phyloP scores from a whole-genome alignment of 2,888 invertebrate species.

The Caenorhabditis virilis region DNA sequence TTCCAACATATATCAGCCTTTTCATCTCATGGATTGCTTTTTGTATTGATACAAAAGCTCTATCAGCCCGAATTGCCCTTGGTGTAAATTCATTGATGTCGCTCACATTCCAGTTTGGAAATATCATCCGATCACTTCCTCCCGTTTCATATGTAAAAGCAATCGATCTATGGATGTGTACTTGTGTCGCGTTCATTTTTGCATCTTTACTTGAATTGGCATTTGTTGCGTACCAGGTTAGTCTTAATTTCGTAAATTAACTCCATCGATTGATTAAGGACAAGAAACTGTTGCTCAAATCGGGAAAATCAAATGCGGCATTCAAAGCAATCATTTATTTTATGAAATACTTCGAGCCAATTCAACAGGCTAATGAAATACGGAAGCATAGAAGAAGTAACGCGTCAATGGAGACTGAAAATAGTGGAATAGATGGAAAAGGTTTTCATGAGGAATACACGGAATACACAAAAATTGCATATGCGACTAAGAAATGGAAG shows the following conservation, averaged over 20 bases:
- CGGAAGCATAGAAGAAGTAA: conserved; percentile 6
- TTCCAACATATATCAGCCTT: conserved; percentile 63
- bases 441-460: conserved; percentile 36
- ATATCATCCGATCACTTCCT: conserved; percentile 63
- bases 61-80: conserved; percentile 63
- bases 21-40: conserved; percentile 66
- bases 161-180: conserved; percentile 64
- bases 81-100: conserved; percentile 67
- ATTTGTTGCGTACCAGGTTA: conserved; percentile 64
- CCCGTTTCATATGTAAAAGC: conserved; percentile 66
- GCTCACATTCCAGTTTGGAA: conserved; percentile 62
- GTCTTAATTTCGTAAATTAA: not conserved
- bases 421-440: conserved; percentile 25
- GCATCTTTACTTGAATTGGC: conserved; percentile 63
- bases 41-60: conserved; percentile 58
- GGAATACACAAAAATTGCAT: conserved; percentile 28
- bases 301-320: conserved; percentile 41
- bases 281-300: conserved; percentile 50
- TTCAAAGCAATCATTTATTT: conserved; percentile 46
- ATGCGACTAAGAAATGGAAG: conserved; percentile 35
- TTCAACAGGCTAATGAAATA: conserved; percentile 6
- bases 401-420: conserved; percentile 8
- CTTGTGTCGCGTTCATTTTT: conserved; percentile 64
- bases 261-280: conserved; percentile 33
- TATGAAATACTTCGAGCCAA: conserved; percentile 35